Evolutionary conservation across 2,113 vertebrate species (phyloP), one percentile per base, ranked within the genome.

Genomic region (Megaceryle maxima): DNA sequence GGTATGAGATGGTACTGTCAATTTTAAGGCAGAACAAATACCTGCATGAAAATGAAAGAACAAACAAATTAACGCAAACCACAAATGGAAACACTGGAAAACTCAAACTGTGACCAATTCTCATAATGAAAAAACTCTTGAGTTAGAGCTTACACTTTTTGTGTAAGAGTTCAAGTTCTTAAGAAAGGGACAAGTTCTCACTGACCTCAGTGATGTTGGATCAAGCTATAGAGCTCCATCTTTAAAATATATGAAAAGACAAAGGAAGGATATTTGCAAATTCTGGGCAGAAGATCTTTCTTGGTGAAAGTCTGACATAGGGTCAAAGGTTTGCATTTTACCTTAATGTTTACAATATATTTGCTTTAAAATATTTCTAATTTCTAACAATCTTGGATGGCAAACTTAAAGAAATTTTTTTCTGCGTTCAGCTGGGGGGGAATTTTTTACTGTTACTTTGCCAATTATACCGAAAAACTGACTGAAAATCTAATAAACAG

Each of bases 1-100:
- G 1, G 95, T 97, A 57, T 98, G 96, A 56, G 98, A 97, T 0
- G 98, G 98, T 41, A 98, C 98, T 2, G 95, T 97, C 69, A 98
- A 22, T 66, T 97, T 98, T 73, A 98, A 96, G 28, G 98, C 97
- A 9, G 87, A 98, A 91, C 97, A 98, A 96, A 96, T 55, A 62
- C 98, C 98, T 98, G 94, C 33, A 93, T 39, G 87, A 84, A 92
- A 94, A 87, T 21, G 29, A 75, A 96, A 80, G 44, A 86, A 79
- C 11, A 84, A 82, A 68, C 14, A 91, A 70, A 90, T 25, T 64
- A 88, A 78, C 8, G 2, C 12, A 43, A 90, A 72, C 1, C 11
- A 67, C 7, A 88, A 60, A 87, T 6, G 10, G 16, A 62, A 93
- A 86, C 11, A 20, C 20, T 62, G 25, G 20, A 64, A 89, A 93